These are phyloP conservation scores for Myotis pilosus DNA, from an alignment of 2,797 vertebrate species.

Conservation along the genomic window DNA sequence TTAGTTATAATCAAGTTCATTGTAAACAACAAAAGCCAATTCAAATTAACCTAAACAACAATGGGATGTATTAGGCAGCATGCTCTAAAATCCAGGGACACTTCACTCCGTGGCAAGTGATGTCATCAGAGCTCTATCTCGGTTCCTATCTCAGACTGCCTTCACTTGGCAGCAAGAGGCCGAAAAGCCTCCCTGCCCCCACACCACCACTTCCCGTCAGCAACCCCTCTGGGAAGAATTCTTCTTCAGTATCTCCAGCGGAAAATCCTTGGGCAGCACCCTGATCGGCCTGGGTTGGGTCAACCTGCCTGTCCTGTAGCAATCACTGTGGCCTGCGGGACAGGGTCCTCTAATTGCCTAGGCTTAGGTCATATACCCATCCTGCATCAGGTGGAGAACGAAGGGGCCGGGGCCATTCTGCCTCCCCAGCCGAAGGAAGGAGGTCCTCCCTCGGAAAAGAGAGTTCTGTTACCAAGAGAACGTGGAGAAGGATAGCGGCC, in stretches of 20 bases:
- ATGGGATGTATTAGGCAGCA: background rate
- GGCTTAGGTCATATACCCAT: background rate
- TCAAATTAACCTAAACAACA: background rate
- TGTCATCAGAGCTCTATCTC: background rate
- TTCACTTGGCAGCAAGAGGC: background rate
- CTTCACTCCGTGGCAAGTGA: background rate
- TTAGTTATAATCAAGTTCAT: background rate
- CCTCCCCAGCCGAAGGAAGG: background rate
- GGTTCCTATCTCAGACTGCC: background rate
- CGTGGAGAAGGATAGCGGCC: background rate
- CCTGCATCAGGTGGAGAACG: background rate
- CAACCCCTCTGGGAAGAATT: background rate
- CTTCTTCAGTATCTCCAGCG: background rate
- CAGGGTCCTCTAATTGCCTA: background rate
- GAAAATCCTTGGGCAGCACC: background rate
- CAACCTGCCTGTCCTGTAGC: background rate
- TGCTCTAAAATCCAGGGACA: background rate
- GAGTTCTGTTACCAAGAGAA: background rate
- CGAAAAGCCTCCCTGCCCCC: background rate
- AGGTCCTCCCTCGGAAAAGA: background rate
- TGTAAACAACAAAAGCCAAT: background rate
- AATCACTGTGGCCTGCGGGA: background rate
- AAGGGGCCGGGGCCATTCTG: background rate
- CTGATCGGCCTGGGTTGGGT: background rate
- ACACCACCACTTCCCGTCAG: background rate